Evolutionary conservation across 2,113 vertebrate genomes (phyloP), one percentile per base, ranked within the genome.

Genomic region (Natator depressus): DNA sequence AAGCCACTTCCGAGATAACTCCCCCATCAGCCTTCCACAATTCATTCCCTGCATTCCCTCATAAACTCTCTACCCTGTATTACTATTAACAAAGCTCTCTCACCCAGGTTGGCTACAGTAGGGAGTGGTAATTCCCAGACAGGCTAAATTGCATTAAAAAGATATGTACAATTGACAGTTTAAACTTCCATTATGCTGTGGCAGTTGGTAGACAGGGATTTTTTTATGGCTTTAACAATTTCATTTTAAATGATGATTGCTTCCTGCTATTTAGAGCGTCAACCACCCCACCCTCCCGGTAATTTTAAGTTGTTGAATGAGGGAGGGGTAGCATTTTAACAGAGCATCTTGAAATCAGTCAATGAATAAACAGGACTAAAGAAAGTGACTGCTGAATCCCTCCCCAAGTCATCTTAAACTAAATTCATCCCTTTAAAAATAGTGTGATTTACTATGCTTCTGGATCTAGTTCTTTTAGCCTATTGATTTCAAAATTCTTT

Each of bases 371-470:
- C 24, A 7, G 7, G 80, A 80, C 83, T 82, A 94, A 96, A 95
- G 92, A 93, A 94, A 95, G 94, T 83, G 93, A 51, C 90, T 93
- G 82, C 91, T 92, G 90, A 96, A 94, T 87, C 85, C 0, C 1
- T 94, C 94, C 90, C 94, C 94, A 69, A 11, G 27, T 91, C 84
- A 92, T 96, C 90, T 79, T 83, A 96, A 94, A 97, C 95, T 95
- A 95, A 97, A 94, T 94, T 82, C 42, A 50, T 54, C 88, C 87
- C 83, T 93, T 89, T 94, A 96, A 94, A 97, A 98, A 97, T 95
- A 95, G 94, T 53, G 0, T 3, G 54, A 76, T 94, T 91, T 47
- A 72, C 83, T 87, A 38, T 89, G 83, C 87, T 96, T 96, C 78
- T 92, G 93, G 75, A 93, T 91, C 91, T 82, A 87, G 87, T 92